Evolutionary conservation across 2,888 invertebrate genomes (phyloP).

Genomic region (Neoitamus cyanurus): DNA sequence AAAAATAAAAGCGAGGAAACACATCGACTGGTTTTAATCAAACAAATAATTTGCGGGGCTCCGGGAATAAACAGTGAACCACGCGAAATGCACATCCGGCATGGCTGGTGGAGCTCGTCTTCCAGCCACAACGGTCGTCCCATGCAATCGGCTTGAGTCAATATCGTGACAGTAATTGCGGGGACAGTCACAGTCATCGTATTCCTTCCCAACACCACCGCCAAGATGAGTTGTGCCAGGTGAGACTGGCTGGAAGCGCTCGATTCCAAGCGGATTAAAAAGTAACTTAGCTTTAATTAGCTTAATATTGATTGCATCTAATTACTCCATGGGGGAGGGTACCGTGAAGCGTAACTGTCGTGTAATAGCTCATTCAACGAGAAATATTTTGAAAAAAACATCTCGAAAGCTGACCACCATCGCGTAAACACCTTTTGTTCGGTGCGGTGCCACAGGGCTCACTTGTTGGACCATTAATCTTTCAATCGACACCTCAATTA

Average conservation of each 20-base stretch:
- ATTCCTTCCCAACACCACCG: background rate
- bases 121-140: background rate
- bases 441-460: slow-evolving; percentile 20
- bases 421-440: background rate
- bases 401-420: slow-evolving; percentile 14
- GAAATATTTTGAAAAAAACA: background rate
- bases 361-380: background rate
- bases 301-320: slow-evolving; percentile 22
- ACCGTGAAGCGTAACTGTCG: background rate
- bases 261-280: background rate
- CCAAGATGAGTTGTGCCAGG: background rate
- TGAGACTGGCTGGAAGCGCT: background rate
- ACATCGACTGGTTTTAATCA: background rate
- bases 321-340: background rate
- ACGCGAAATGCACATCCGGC: slow-evolving; percentile 32
- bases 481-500: slow-evolving; percentile 44
- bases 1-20: background rate
- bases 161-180: slow-evolving; percentile 34
- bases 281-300: background rate
- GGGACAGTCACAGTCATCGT: background rate
- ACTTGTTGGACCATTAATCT: slow-evolving; percentile 33
- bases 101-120: background rate
- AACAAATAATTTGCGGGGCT: slow-evolving; percentile 32
- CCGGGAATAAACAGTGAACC: slow-evolving; percentile 24
- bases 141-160: slow-evolving; percentile 5